These are phyloP conservation scores for Lepilemur septentrionalis DNA, from an alignment of 2,797 vertebrate species.

Conservation along the genomic window DNA sequence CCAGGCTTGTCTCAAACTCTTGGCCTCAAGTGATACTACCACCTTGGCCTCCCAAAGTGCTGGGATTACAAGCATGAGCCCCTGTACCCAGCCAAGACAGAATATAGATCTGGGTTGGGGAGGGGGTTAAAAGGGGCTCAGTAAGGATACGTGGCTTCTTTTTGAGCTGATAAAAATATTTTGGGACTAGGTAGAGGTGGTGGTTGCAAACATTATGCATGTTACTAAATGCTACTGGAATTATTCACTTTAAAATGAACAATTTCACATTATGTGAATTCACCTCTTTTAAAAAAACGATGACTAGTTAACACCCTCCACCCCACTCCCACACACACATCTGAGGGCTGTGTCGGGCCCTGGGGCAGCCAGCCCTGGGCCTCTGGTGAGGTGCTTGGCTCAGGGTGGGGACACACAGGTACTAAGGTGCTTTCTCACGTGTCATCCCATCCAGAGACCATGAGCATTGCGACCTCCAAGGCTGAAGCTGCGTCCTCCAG, in stretches of 20 bases:
- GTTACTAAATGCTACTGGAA: rapidly evolving
- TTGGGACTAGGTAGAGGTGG: background rate
- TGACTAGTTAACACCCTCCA: rapidly evolving
- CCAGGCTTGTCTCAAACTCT: background rate
- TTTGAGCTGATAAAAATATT: background rate
- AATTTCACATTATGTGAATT: background rate
- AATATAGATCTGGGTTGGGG: rapidly evolving
- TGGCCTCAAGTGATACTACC: background rate
- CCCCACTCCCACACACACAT: rapidly evolving
- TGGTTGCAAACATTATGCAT: rapidly evolving
- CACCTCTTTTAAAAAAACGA: background rate
- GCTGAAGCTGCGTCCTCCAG: slow-evolving; percentile 88
- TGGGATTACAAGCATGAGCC: background rate
- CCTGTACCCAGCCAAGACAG: no score
- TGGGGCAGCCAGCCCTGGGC: rapidly evolving
- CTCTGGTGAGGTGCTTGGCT: rapidly evolving
- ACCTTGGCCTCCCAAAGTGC: background rate
- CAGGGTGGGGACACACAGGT: rapidly evolving
- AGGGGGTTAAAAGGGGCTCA: background rate
- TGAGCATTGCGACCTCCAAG: slow-evolving; percentile 89
- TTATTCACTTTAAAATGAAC: background rate
- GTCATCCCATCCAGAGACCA: slow-evolving; percentile 70
- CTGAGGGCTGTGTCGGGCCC: background rate
- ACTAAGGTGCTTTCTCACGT: background rate
- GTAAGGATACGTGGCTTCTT: rapidly evolving